These are phyloP conservation scores for Allolobophora icterica DNA, from an alignment of 2,888 invertebrate species.

Conservation along the genomic window DNA sequence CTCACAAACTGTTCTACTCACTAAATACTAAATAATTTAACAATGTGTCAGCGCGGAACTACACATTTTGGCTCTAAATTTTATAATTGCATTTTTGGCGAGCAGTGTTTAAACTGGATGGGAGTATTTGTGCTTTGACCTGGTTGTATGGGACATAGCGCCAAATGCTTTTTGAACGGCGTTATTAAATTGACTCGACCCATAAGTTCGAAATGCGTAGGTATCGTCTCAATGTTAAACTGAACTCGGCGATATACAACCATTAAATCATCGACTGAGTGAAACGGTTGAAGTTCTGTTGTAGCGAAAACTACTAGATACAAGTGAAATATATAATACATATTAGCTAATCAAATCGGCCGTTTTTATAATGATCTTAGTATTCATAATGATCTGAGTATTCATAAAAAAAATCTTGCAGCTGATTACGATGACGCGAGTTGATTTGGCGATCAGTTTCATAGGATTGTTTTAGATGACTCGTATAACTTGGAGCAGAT, in stretches of 20 bases:
- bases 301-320: background rate
- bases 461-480: no score
- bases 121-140: background rate
- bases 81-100: slow-evolving; percentile 7
- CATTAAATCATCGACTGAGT: background rate
- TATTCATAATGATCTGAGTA: no score
- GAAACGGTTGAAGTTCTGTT: background rate
- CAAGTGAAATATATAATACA: no score
- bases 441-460: background rate
- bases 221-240: no score
- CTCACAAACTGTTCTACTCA: background rate
- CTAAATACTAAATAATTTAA: background rate
- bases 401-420: background rate
- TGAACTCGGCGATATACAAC: background rate
- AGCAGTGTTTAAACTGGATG: background rate
- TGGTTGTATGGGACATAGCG: background rate
- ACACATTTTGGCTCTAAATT: background rate
- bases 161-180: background rate
- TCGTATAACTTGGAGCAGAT: no score
- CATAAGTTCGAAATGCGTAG: background rate
- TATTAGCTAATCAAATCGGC: no score
- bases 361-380: no score
- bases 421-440: background rate
- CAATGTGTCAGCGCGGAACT: background rate
- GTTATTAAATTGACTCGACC: background rate